Percentiles rank a stretch among this genome's conserved stretches.
phyloP scores from a whole-genome alignment of 2,113 vertebrate species.

The Sylvietta virens region DNA sequence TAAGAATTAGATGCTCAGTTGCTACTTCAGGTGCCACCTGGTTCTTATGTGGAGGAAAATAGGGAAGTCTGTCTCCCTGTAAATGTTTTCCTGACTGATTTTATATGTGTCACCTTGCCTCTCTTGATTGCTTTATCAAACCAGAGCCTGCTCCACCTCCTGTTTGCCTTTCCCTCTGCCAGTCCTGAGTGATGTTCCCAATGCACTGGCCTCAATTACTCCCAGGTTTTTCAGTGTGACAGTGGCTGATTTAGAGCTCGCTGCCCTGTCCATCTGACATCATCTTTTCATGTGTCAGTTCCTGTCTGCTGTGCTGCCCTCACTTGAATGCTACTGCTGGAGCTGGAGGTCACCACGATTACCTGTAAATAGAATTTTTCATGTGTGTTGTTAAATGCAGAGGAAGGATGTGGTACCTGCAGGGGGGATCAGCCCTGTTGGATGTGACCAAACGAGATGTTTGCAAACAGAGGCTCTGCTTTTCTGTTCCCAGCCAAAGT shows the following conservation, averaged over 20 bases:
- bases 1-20: neutral
- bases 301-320: neutral
- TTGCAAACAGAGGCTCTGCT: neutral
- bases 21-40: neutral
- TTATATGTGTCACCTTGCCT: neutral
- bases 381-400: neutral
- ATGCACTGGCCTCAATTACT: neutral
- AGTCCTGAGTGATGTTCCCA: neutral
- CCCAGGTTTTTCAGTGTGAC: neutral
- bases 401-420: neutral
- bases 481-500: neutral
- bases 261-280: neutral
- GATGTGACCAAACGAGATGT: accelerated
- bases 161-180: neutral
- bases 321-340: neutral
- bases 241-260: neutral
- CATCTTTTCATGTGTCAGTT: neutral
- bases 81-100: neutral
- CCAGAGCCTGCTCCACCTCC: neutral
- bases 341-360: neutral
- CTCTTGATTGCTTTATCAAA: neutral
- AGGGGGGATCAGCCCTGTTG: neutral
- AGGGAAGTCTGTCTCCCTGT: neutral
- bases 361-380: neutral
- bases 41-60: neutral